Conservation (phyloP, 2,888 invertebrate genomes). For the Monoplex corrugatus region DNA sequence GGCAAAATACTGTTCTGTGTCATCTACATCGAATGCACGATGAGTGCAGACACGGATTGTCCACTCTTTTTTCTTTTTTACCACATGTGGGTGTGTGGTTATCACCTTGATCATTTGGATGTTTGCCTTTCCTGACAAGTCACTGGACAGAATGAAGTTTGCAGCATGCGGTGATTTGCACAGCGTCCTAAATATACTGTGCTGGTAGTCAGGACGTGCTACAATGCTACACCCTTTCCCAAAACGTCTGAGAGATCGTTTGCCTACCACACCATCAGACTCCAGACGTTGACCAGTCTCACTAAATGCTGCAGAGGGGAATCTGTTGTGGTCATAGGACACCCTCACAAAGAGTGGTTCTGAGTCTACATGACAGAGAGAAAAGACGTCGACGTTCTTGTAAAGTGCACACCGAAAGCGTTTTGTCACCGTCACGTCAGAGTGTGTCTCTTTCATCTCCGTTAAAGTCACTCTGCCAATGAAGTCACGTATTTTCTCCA, state of each 20-base stretch:
- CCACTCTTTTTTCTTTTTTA: not conserved
- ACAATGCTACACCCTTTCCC: not conserved
- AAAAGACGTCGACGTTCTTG: not conserved
- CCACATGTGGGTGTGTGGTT: not conserved
- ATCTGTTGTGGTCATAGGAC: not conserved
- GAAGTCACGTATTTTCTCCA: not conserved
- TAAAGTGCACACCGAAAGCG: not conserved
- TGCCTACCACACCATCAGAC: not conserved
- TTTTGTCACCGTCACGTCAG: not conserved
- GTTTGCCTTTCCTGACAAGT: not conserved
- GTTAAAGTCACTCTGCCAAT: not conserved
- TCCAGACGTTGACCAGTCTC: not conserved
- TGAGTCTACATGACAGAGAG: not conserved
- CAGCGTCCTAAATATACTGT: not conserved
- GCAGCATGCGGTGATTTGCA: not conserved
- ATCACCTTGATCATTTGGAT: not conserved
- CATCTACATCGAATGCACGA: not conserved
- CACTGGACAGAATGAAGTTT: not conserved
- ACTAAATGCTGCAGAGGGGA: not conserved
- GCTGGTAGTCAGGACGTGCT: not conserved
- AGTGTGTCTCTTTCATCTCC: not conserved
- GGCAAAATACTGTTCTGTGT: not conserved
- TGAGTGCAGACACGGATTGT: not conserved
- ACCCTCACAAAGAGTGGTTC: not conserved
- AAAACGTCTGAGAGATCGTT: not conserved